Evolutionary conservation across 2,797 vertebrate genomes (phyloP).

Genomic region (Danio jaintianensis): DNA sequence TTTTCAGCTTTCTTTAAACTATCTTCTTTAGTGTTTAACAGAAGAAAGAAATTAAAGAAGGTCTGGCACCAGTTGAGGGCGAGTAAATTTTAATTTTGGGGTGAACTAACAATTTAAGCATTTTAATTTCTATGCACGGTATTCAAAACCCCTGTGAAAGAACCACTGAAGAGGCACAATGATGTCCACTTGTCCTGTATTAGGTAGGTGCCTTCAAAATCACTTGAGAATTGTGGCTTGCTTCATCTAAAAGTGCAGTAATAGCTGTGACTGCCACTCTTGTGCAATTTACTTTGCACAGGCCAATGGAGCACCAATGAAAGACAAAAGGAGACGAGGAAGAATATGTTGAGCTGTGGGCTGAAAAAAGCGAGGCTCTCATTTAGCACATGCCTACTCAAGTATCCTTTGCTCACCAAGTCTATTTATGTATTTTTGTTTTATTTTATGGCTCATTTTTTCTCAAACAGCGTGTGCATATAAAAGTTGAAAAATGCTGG

Average conservation of each 20-base stretch:
- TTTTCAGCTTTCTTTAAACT: too few species aligned
- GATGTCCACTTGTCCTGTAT: background rate
- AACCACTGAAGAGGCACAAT: background rate
- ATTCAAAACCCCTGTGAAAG: background rate
- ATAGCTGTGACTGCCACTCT: background rate
- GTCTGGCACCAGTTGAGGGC: too few species aligned
- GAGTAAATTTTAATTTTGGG: too few species aligned
- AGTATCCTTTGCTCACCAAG: conserved; percentile 34
- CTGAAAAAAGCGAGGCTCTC: conserved; percentile 36
- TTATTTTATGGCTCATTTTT: background rate
- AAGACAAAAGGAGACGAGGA: background rate
- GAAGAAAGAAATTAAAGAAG: too few species aligned
- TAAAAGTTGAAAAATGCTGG: conserved; percentile 4
- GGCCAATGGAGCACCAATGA: conserved; percentile 15
- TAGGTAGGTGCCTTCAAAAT: conserved; percentile 4
- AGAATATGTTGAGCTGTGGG: conserved; percentile 29
- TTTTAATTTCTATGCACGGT: background rate
- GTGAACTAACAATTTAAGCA: background rate
- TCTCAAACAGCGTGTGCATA: background rate
- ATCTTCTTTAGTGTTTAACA: too few species aligned
- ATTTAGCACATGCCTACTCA: conserved; percentile 49
- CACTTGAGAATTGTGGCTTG: background rate
- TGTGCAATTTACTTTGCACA: background rate
- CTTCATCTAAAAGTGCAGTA: conserved; percentile 8
- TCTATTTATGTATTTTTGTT: conserved; percentile 21